Evolutionary conservation across 2,113 vertebrate species (phyloP).

Genomic region (Heptranchias perlo): DNA sequence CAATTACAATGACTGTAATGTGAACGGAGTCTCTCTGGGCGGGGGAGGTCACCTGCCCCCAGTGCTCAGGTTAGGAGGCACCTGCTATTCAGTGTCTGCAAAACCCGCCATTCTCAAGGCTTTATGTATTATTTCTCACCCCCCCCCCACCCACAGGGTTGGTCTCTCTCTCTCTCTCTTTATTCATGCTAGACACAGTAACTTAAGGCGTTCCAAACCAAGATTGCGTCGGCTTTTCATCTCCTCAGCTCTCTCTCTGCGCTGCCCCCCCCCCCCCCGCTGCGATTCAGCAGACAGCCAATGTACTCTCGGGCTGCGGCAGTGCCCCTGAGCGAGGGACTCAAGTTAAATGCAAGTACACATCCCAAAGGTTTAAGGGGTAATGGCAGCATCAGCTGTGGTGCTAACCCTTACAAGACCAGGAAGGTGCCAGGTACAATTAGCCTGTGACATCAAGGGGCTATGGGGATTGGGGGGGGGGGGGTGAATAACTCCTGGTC

Average conservation of each 20-base stretch:
- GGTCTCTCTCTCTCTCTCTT: neutral
- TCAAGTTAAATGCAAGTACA: neutral
- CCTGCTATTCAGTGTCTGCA: constrained; percentile 45
- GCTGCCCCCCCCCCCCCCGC: neutral
- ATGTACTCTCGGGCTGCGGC: neutral
- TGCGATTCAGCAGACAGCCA: neutral
- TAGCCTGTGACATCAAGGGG: neutral
- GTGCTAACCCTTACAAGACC: neutral
- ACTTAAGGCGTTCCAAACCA: neutral
- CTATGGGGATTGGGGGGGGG: neutral
- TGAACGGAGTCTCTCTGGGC: constrained; percentile 43
- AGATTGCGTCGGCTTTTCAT: neutral
- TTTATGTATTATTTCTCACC: neutral
- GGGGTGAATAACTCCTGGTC: no score
- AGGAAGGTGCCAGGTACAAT: neutral
- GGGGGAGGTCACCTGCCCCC: constrained; percentile 43
- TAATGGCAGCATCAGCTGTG: neutral
- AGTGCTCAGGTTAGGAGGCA: constrained; percentile 50
- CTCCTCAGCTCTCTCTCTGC: neutral
- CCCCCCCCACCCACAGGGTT: neutral
- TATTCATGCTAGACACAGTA: neutral
- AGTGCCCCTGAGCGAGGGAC: neutral
- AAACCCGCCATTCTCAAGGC: constrained; percentile 16
- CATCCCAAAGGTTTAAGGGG: neutral
- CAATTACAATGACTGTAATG: constrained; percentile 45